Evolutionary conservation across 2,888 invertebrate genomes (phyloP), one percentile per base, ranked within the genome.

Genomic region (Chalcosyrphus nemorum): DNA sequence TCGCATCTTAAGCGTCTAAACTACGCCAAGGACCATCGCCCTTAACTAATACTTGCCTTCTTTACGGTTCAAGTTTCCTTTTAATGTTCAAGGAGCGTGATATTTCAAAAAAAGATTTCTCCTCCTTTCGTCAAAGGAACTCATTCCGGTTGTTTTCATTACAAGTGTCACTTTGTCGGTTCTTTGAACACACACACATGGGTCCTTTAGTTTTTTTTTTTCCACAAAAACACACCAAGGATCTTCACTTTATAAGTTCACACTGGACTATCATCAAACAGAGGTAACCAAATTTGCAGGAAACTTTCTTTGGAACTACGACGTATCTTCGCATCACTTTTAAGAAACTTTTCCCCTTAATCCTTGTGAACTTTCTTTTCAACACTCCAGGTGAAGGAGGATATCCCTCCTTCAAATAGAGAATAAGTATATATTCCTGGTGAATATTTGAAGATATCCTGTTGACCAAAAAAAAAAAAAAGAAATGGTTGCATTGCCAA

Each of bases 391-490:
- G 17, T 4, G n/a, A 7, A 2, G 1, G 5, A 6, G 1, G n/a
- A 5, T 97, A 98, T 89, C 98, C 99, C n/a, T 92, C 86, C 66
- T 13, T 13, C 38, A 47, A 9, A 57, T 29, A 17, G 29, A 43
- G 15, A 61, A 27, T 45, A 6, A 17, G 32, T 21, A 19, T 19
- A 32, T 35, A 63, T n/a, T n/a, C n/a, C n/a, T n/a, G 19, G 2
- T 50, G 35, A 50, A 21, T 50, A 65, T 35, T 65, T 47, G 13
- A 57, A 21, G 15, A 35, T 38, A 41, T 61, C 13, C 13, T 13
- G 41, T 27, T 63, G 63, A 63, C 35, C 74, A 24, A 43, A 63
- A 65, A 45, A 13, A n/a, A n/a, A n/a, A n/a, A n/a, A n/a, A n/a
- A n/a, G n/a, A n/a, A n/a, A n/a, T n/a, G n/a, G n/a, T 57, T 65